phyloP scores from a whole-genome alignment of 2,888 invertebrate species.

The Ophion ventricosus region DNA sequence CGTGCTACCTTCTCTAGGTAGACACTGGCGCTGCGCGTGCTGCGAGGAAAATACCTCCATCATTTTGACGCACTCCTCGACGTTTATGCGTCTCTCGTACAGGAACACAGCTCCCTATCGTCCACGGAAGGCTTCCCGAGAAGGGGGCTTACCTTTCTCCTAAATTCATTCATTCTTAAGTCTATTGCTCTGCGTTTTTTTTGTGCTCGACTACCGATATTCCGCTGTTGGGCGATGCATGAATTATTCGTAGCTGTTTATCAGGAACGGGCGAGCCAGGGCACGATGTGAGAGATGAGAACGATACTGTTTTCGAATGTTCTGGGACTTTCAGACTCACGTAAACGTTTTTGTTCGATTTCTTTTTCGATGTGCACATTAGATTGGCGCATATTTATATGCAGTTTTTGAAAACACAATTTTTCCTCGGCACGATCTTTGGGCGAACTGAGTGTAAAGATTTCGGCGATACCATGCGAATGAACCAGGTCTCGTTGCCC shows the following conservation, averaged over 20 bases:
- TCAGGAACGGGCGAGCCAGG: constrained; percentile 35
- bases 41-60: constrained; percentile 16
- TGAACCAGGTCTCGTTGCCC: constrained; percentile 24
- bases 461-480: constrained; percentile 17
- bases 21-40: constrained; percentile 3
- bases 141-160: not conserved
- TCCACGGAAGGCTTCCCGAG: not conserved
- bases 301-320: constrained; percentile 35
- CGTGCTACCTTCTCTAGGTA: constrained; percentile 19
- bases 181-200: not conserved
- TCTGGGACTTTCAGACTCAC: not conserved
- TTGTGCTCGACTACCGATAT: constrained; percentile 9
- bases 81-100: constrained; percentile 10
- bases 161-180: constrained; percentile 17
- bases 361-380: not conserved
- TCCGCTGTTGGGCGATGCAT: constrained; percentile 29
- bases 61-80: constrained; percentile 29
- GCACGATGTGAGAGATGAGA: constrained; percentile 29
- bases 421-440: constrained; percentile 28
- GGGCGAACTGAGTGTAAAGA: not conserved
- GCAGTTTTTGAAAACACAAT: not conserved
- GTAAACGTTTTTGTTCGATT: not conserved
- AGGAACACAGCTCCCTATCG: not conserved
- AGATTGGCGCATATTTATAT: not conserved
- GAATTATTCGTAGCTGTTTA: constrained; percentile 57